Evolutionary conservation across 2,888 invertebrate genomes (phyloP), one percentile per base, ranked within the genome.

Genomic region (Diplolepis rosae): DNA sequence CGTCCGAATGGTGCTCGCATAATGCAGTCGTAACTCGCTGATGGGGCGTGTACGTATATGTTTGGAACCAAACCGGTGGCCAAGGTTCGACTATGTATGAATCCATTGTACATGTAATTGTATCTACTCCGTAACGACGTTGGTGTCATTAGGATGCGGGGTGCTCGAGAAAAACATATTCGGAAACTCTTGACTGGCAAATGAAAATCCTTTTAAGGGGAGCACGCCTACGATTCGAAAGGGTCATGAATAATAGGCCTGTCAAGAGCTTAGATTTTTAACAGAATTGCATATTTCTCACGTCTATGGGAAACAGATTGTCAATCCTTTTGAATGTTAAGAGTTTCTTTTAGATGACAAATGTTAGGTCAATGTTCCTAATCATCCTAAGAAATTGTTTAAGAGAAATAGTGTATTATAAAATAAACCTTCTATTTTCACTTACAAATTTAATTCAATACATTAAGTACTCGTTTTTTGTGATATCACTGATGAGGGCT

Each of bases 151-250:
- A 61, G 61, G 61, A 61, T 61, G 61, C 61, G 61, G 61, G 61
- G 61, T 42, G 61, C 61, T 61, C 61, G 61, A 61, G 61, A 61
- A 61, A 61, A 61, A 61, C 61, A 61, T 61, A 61, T 61, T 61
- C 39, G 7, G 24, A 61, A 61, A 61, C 61, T 61, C 61, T 66
- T 66, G 66, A 66, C 66, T 45, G 48, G 27, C 66, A 70, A 65
- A 80, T 76, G 82, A 74, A 82, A 82, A 81, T 81, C 81, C 82
- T 51, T 80, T 81, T 81, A 80, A 72, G 35, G 35, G 22, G 66
- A 39, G 30, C 66, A 42, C 66, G 69, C 72, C 68, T 35, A 42
- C 56, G 45, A 42, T 61, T 39, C 39, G 27, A 27, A 61, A 42
- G 39, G 61, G 39, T 35, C 24, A 9, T 6, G 61, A 42, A 69